Evolutionary conservation across 2,888 invertebrate genomes (phyloP).

Genomic region (Ormyrus rosae): DNA sequence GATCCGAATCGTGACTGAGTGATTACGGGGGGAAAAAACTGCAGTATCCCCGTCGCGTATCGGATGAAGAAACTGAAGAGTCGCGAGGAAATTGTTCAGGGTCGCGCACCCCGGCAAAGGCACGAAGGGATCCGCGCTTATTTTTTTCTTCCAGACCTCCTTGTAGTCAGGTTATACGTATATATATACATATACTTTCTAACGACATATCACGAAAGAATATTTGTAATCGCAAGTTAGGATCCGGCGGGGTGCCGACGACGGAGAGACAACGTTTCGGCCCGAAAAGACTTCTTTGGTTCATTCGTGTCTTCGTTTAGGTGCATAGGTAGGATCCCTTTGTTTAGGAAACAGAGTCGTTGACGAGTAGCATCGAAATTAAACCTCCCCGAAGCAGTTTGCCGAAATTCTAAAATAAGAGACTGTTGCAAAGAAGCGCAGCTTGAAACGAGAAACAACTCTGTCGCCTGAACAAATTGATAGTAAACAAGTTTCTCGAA

Average conservation of each 20-base stretch:
- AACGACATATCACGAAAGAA: constrained; percentile 55
- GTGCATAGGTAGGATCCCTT: background rate
- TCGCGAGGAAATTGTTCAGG: too few species aligned
- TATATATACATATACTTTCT: constrained; percentile 41
- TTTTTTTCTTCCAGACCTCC: constrained; percentile 37
- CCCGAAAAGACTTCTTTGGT: constrained; percentile 15
- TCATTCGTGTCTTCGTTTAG: constrained; percentile 17
- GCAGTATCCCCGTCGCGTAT: too few species aligned
- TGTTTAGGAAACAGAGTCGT: constrained; percentile 51
- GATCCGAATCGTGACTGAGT: too few species aligned
- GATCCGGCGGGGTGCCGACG: constrained; percentile 13
- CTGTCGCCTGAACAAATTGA: constrained; percentile 28
- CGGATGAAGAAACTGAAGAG: too few species aligned
- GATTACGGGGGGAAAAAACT: too few species aligned
- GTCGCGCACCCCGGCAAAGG: too few species aligned
- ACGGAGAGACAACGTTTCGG: background rate
- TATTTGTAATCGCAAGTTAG: constrained; percentile 40
- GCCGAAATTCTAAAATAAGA: constrained; percentile 5
- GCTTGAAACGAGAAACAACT: constrained; percentile 3
- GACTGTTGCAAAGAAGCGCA: constrained; percentile 9
- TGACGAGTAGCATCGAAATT: background rate
- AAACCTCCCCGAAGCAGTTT: too few species aligned
- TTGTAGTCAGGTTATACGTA: constrained; percentile 19
- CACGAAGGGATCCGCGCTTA: background rate
- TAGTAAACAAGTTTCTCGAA: constrained; percentile 31